These are phyloP conservation scores for Arvicanthis niloticus DNA, from an alignment of 2,113 vertebrate species.

Conservation along the genomic window DNA sequence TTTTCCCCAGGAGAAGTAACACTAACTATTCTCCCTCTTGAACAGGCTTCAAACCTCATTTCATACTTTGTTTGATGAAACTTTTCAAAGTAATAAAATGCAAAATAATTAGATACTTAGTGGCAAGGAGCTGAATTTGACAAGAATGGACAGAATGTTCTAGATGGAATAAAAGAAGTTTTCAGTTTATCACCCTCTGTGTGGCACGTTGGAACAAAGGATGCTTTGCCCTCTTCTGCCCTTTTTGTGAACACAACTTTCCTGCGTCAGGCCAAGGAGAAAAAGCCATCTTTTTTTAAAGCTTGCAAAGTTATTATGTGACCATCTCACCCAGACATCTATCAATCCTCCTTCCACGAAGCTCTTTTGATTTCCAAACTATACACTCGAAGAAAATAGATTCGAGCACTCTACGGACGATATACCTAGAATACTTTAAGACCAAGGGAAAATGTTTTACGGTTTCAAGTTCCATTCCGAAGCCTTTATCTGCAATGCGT, in stretches of 20 bases:
- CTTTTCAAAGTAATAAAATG: conserved; percentile 14
- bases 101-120: neutral
- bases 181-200: conserved; percentile 55
- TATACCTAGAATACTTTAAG: conserved; percentile 45
- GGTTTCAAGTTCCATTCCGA: conserved; percentile 78
- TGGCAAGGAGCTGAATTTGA: conserved; percentile 4
- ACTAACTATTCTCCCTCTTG: neutral
- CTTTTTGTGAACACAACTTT: conserved; percentile 50
- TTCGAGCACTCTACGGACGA: neutral
- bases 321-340: neutral
- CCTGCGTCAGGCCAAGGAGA: neutral
- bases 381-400: neutral
- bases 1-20: conserved; percentile 39
- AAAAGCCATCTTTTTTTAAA: conserved; percentile 2
- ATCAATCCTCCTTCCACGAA: neutral
- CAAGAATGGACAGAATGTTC: neutral
- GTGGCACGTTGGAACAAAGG: conserved; percentile 65
- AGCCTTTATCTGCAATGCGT: conserved; percentile 94
- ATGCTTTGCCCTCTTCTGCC: conserved; percentile 55
- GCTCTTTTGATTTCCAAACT: neutral
- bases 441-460: conserved; percentile 71
- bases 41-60: conserved; percentile 28
- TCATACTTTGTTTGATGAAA: conserved; percentile 45
- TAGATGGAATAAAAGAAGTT: conserved; percentile 48
- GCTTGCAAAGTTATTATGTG: conserved; percentile 1